phyloP scores from a whole-genome alignment of 2,888 invertebrate genomes.

The Campoplex capitator region DNA sequence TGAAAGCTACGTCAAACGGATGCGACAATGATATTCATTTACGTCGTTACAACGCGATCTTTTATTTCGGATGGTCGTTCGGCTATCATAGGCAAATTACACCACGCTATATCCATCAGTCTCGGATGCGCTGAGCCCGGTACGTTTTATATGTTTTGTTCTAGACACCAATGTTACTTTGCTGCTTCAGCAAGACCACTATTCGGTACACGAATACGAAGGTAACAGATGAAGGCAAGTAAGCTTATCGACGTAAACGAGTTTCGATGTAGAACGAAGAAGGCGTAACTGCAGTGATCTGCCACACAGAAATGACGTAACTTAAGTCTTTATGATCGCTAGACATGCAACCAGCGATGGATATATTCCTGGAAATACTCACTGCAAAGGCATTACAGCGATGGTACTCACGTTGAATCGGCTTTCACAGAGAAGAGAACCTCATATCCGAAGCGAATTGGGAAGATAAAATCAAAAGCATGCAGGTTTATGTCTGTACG shows the following conservation, averaged over 20 bases:
- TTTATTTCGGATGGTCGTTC: background rate
- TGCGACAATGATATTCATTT: background rate
- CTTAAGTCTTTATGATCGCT: conserved; percentile 14
- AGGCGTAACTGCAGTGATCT: conserved; percentile 3
- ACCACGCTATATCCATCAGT: background rate
- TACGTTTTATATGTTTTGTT: conserved; percentile 22
- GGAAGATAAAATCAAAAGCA: conserved; percentile 70
- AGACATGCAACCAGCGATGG: background rate
- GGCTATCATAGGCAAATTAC: background rate
- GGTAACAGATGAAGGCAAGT: background rate
- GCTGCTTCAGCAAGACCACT: conserved; percentile 51
- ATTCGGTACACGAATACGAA: conserved; percentile 42
- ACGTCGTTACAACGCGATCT: background rate
- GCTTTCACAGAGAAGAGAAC: conserved; percentile 54
- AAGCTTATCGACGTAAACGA: background rate
- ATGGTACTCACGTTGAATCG: conserved; percentile 53
- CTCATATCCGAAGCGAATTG: conserved; percentile 51
- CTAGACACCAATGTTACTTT: conserved; percentile 12
- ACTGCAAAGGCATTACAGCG: conserved; percentile 27
- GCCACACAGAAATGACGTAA: background rate
- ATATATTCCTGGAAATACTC: conserved; percentile 37
- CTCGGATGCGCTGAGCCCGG: conserved; percentile 2
- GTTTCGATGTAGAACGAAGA: background rate
- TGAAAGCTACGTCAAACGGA: background rate
- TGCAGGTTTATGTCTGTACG: conserved; percentile 53